phyloP scores from a whole-genome alignment of 1,140 invertebrate species.

The Scylla paramamosain region DNA sequence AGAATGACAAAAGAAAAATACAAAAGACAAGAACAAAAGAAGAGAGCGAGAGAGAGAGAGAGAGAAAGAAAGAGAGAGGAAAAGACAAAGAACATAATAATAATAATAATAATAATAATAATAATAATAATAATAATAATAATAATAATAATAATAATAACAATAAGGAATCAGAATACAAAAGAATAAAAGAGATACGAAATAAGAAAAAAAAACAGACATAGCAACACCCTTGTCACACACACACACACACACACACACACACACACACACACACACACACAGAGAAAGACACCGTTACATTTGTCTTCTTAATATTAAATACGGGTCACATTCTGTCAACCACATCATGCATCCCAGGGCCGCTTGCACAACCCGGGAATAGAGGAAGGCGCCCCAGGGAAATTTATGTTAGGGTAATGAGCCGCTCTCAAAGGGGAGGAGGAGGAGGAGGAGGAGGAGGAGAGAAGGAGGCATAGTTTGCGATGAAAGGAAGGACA shows the following conservation, averaged over 20 bases:
- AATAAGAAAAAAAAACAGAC: not conserved
- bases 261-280: not conserved
- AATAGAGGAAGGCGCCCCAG: not conserved
- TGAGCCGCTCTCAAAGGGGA: not conserved
- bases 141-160: no score
- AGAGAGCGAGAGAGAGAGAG: not conserved
- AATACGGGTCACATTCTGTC: not conserved
- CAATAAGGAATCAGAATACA: no score
- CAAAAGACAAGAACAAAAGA: no score
- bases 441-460: slow-evolving; percentile 14
- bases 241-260: not conserved
- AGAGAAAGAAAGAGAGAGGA: not conserved
- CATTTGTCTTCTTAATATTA: not conserved
- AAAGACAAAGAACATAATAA: not conserved
- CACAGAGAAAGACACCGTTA: not conserved
- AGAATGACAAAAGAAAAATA: no score
- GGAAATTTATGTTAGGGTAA: not conserved
- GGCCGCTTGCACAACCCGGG: not conserved
- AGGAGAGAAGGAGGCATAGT: not conserved
- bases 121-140: no score
- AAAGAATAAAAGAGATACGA: not conserved
- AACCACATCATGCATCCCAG: not conserved
- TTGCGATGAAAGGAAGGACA: no score
- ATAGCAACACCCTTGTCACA: not conserved
- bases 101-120: no score